Conservation (phyloP, 2,888 invertebrate species). For the Thelaira solivaga region DNA sequence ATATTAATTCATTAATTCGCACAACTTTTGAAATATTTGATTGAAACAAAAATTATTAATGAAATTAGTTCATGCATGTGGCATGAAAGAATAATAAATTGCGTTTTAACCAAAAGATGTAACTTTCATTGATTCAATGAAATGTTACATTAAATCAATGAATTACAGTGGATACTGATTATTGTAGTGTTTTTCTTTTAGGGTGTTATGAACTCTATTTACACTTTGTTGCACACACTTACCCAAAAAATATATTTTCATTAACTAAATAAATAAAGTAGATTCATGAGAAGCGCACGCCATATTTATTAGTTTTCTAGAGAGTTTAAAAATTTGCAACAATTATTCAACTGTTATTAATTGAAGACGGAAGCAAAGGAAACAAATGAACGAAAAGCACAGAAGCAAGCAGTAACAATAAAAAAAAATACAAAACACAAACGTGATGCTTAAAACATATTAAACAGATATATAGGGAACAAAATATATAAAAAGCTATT, state of each 20-base stretch:
- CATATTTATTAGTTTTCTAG: conserved; percentile 51
- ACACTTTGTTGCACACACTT: too few species aligned
- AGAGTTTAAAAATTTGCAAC: conserved; percentile 59
- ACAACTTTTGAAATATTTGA: too few species aligned
- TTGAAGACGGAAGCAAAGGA: conserved; percentile 28
- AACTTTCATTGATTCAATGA: too few species aligned
- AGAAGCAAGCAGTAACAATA: not conserved
- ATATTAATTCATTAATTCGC: too few species aligned
- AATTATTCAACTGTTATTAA: conserved; percentile 62
- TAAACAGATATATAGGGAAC: not conserved
- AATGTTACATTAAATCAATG: too few species aligned
- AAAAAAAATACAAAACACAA: not conserved
- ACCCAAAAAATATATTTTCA: conserved; percentile 16
- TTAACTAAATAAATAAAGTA: conserved; percentile 52
- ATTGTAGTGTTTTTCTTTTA: too few species aligned
- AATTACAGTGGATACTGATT: too few species aligned
- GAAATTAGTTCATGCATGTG: too few species aligned
- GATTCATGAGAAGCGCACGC: conserved; percentile 46
- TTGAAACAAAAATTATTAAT: too few species aligned
- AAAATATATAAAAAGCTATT: not conserved
- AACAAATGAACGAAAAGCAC: not conserved
- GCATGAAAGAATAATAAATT: too few species aligned
- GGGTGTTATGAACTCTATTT: too few species aligned
- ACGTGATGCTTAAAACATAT: not conserved
- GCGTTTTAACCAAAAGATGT: too few species aligned